A percentile compares a stretch with the other conserved stretches of the same genome.
Conservation (phyloP, 2,888 invertebrate genomes). For the Chalcis sispes region DNA sequence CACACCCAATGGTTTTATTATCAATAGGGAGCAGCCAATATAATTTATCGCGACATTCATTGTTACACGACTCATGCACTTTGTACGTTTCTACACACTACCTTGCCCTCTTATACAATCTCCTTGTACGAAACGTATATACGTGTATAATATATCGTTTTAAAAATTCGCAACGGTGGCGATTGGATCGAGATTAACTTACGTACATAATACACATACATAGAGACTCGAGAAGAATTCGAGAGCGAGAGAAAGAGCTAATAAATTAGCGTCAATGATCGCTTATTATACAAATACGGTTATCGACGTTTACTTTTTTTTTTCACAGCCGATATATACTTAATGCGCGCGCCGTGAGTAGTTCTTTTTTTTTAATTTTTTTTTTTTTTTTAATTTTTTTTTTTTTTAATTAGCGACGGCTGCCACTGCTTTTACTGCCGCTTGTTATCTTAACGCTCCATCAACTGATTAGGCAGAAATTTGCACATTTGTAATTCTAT, state of each 20-base stretch:
- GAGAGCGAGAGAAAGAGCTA: too few relatives aligned
- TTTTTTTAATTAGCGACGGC: constrained; percentile 14
- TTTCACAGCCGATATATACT: neutral
- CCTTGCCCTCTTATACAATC: neutral
- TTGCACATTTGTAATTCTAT: too few relatives aligned
- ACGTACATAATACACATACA: constrained; percentile 7
- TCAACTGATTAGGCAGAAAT: too few relatives aligned
- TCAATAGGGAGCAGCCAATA: constrained; percentile 54
- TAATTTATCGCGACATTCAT: constrained; percentile 57
- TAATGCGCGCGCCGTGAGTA: too few relatives aligned
- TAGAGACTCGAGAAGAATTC: constrained; percentile 29
- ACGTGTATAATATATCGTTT: constrained; percentile 14
- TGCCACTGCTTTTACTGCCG: too few relatives aligned
- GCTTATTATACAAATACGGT: constrained; percentile 54
- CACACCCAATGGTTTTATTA: constrained; percentile 56
- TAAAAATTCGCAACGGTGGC: constrained; percentile 41
- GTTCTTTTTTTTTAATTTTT: neutral
- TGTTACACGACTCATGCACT: constrained; percentile 58
- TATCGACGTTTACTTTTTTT: constrained; percentile 27
- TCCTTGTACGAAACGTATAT: neutral
- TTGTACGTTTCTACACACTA: constrained; percentile 44
- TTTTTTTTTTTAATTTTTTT: neutral
- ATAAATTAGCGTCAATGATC: constrained; percentile 51
- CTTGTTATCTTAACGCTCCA: too few relatives aligned
- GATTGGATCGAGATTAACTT: constrained; percentile 50